These are phyloP conservation scores for Andrena bucephala DNA, from an alignment of 2,888 invertebrate genomes.

Conservation along the genomic window DNA sequence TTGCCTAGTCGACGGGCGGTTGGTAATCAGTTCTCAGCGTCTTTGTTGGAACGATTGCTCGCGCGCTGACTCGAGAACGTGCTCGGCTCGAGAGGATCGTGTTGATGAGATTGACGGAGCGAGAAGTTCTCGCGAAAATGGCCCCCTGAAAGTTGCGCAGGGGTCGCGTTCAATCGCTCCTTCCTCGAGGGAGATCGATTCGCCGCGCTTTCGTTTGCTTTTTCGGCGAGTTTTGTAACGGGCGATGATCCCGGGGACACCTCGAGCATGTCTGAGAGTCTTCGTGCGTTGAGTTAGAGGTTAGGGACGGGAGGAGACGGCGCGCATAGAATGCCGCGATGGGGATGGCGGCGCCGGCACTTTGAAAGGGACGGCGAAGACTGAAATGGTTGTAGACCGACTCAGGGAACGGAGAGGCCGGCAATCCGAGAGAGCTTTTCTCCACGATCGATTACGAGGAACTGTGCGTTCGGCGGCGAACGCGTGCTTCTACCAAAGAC, in stretches of 20 bases:
- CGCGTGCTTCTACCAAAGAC: slow-evolving; percentile 81
- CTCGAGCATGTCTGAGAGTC: slow-evolving; percentile 20
- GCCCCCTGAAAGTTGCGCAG: not conserved
- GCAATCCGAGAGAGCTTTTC: slow-evolving; percentile 71
- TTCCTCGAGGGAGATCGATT: not conserved
- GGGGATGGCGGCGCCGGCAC: slow-evolving; percentile 46
- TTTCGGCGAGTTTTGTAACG: not conserved
- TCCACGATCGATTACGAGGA: slow-evolving; percentile 64
- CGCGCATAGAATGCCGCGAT: slow-evolving; percentile 70
- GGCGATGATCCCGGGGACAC: not conserved
- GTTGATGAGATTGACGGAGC: not conserved
- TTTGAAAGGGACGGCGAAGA: slow-evolving; percentile 75
- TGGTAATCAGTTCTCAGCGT: slow-evolving; percentile 7
- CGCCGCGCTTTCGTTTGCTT: no score
- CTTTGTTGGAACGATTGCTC: slow-evolving; percentile 25
- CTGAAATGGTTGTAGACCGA: slow-evolving; percentile 82
- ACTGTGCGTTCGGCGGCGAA: slow-evolving; percentile 66
- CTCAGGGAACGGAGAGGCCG: slow-evolving; percentile 81
- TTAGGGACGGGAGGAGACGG: slow-evolving; percentile 60
- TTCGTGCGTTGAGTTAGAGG: slow-evolving; percentile 65
- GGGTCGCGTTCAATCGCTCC: not conserved
- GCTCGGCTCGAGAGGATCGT: not conserved
- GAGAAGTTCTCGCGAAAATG: not conserved
- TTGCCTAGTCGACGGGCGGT: not conserved
- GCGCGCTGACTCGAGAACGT: slow-evolving; percentile 10